Conservation (phyloP, 2,113 vertebrate species). For the Dendropsophus ebraccatus region DNA sequence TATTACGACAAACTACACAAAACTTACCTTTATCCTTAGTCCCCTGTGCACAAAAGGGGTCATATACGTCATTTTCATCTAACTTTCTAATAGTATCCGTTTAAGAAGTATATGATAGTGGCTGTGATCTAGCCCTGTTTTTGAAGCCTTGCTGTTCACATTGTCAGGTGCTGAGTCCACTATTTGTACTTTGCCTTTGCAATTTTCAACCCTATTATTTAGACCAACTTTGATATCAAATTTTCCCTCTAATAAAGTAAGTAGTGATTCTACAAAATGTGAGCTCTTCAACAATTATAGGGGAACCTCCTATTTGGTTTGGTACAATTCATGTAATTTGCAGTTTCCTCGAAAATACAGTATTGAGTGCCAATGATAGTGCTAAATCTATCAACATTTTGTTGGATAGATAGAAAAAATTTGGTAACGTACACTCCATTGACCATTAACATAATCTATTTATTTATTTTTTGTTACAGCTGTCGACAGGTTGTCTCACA, state of each 20-base stretch:
- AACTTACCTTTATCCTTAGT: too few species aligned
- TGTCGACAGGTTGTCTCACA: conserved; percentile 75
- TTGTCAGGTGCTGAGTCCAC: background rate
- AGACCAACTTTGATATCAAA: background rate
- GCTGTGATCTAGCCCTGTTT: background rate
- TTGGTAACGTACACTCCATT: too few species aligned
- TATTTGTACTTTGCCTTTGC: background rate
- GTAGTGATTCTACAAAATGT: background rate
- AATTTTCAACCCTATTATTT: background rate
- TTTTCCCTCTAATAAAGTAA: background rate
- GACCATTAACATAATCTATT: background rate
- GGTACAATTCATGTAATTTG: background rate
- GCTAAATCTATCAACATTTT: background rate
- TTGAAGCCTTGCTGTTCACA: background rate
- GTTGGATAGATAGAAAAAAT: too few species aligned
- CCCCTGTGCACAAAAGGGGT: too few species aligned
- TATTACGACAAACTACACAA: too few species aligned
- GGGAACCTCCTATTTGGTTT: background rate
- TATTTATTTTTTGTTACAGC: conserved; percentile 67
- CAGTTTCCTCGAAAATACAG: background rate
- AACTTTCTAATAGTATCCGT: too few species aligned
- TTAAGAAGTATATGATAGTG: background rate
- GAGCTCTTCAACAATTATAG: background rate
- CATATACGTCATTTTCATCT: too few species aligned
- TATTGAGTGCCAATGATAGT: background rate